Evolutionary conservation across 2,888 invertebrate genomes (phyloP).

Genomic region (Orchestes rusci): DNA sequence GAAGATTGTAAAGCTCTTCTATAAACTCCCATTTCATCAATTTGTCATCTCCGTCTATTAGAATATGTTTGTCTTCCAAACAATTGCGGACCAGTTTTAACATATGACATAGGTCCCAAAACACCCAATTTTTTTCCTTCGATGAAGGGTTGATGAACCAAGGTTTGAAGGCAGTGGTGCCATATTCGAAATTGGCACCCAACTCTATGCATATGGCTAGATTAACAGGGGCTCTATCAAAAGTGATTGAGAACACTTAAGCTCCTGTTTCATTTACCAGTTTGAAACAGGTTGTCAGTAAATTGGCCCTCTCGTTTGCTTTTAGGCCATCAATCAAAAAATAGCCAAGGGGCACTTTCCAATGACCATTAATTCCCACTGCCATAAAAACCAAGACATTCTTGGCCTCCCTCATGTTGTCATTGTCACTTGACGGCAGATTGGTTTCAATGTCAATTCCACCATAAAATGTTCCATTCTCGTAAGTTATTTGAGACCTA

Average conservation of each 20-base stretch:
- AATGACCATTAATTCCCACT: conserved; percentile 22
- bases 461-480: conserved; percentile 11
- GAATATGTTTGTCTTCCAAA: conserved; percentile 2
- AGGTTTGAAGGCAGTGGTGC: conserved; percentile 6
- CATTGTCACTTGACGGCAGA: background rate
- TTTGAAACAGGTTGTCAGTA: conserved; percentile 6
- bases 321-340: conserved; percentile 25
- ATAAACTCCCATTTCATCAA: background rate
- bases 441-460: conserved; percentile 13
- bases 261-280: conserved; percentile 15
- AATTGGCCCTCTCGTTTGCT: conserved; percentile 19
- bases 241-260: conserved; percentile 20
- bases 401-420: background rate
- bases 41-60: background rate
- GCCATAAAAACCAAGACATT: conserved; percentile 23
- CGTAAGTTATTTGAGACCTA: conserved; percentile 7
- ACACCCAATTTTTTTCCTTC: conserved; percentile 11
- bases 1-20: background rate
- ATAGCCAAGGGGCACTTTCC: conserved; percentile 25
- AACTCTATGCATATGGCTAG: conserved; percentile 19
- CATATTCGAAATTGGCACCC: conserved; percentile 14
- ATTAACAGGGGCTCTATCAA: conserved; percentile 23
- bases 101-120: conserved; percentile 9
- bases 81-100: conserved; percentile 4
- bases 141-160: conserved; percentile 11